Percentiles rank a stretch among this genome's conserved stretches.
phyloP scores from a whole-genome alignment of 1,140 invertebrate genomes.

The Ceratina calcarata region DNA sequence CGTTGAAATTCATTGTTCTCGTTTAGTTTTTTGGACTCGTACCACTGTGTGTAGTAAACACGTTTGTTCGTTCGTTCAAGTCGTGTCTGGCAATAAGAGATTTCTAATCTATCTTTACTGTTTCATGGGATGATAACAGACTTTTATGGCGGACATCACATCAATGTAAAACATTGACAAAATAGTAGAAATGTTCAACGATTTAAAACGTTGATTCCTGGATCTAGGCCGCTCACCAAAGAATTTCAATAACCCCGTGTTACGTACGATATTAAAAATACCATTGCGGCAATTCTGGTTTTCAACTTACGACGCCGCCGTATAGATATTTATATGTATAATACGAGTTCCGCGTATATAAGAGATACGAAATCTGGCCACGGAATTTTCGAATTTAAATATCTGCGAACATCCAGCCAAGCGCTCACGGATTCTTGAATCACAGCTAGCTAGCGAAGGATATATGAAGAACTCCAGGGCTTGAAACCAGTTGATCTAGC shows the following conservation, averaged over 20 bases:
- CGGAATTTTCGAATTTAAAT: slow-evolving; percentile 48
- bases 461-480: slow-evolving; percentile 44
- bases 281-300: slow-evolving; percentile 21
- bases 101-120: too few relatives aligned
- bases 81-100: too few relatives aligned
- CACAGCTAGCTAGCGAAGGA: slow-evolving; percentile 14
- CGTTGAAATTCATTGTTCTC: slow-evolving; percentile 33
- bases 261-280: slow-evolving; percentile 33
- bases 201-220: too few relatives aligned
- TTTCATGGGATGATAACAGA: too few relatives aligned
- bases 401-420: slow-evolving; percentile 25
- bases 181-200: too few relatives aligned
- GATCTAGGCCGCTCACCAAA: too few relatives aligned
- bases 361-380: slow-evolving; percentile 24
- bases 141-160: too few relatives aligned
- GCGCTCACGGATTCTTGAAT: slow-evolving; percentile 42
- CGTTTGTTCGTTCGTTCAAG: neutral
- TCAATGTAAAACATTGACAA: too few relatives aligned
- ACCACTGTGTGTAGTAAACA: too few relatives aligned
- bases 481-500: slow-evolving; percentile 50
- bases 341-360: too few relatives aligned
- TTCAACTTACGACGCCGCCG: slow-evolving; percentile 19
- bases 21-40: neutral
- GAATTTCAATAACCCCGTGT: slow-evolving; percentile 8
- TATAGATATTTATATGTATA: too few relatives aligned